Evolutionary conservation across 1,140 invertebrate species (phyloP), one percentile per base, ranked within the genome.

Genomic region (Ceratitis capitata): DNA sequence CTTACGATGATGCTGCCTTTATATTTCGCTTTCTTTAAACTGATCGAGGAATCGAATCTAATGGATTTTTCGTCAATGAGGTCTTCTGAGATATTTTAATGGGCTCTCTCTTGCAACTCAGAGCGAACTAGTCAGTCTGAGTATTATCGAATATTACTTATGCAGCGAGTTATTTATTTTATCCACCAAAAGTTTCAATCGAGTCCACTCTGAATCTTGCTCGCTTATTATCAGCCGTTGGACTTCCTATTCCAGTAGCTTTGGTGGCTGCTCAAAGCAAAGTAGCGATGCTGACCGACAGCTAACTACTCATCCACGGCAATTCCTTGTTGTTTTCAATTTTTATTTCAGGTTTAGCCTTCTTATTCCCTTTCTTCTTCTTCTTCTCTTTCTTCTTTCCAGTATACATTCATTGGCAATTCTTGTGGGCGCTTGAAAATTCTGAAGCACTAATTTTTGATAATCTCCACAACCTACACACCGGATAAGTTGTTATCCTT

Each of bases 391-490:
- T 47, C 5, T 3, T 4, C n/a, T n/a, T n/a, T n/a, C n/a, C n/a
- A n/a, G n/a, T n/a, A n/a, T n/a, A n/a, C n/a, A n/a, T n/a, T n/a
- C n/a, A n/a, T 35, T 69, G 32, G 29, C 12, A 19, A n/a, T 42
- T 45, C 12, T 16, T 42, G 69, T 42, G 39, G 69, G n/a, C 45
- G 39, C 23, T 26, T 9, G n/a, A n/a, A 42, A 78, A 78, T 39
- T 78, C 23, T 47, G 7, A 14, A 78, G 39, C 69, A 45, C 69
- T 78, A 47, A 78, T 78, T 78, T 78, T 78, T 78, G 39, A n/a
- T 78, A 78, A 78, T 78, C 69, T 78, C 23, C 69, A 45, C 35
- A 78, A 78, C 3, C 3, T 1, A 61, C 69, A 4, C 39, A 45
- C 19, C 39, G 23, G 39, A 23, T 45, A 39, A 78, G 69, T 23